Conservation (phyloP, 2,888 invertebrate genomes). For the Brachypalpus laphriformis region DNA sequence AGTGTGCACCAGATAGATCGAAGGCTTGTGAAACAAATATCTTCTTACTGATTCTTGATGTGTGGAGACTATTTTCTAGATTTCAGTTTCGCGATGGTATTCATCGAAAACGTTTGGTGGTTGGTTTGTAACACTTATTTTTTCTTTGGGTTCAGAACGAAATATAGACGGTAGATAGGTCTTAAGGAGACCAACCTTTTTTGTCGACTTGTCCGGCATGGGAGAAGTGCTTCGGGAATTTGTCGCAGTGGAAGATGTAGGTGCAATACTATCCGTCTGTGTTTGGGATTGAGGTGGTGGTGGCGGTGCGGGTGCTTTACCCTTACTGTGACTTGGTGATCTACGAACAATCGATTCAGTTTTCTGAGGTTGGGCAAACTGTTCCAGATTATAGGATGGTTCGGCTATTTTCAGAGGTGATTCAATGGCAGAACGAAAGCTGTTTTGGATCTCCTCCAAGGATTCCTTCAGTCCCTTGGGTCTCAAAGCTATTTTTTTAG, state of each 20-base stretch:
- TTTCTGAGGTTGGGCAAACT: conserved; percentile 1
- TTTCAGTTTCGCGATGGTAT: conserved; percentile 65
- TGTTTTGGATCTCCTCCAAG: conserved; percentile 78
- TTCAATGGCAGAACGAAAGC: conserved; percentile 77
- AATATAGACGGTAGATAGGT: conserved; percentile 75
- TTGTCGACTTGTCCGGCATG: conserved; percentile 55
- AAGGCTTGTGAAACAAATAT: conserved; percentile 36
- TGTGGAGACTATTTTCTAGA: conserved; percentile 24
- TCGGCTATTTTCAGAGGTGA: conserved; percentile 40
- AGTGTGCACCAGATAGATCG: background rate
- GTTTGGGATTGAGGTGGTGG: conserved; percentile 60
- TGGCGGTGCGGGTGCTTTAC: conserved; percentile 80
- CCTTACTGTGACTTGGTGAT: conserved; percentile 79
- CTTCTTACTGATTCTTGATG: conserved; percentile 59
- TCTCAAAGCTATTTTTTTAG: conserved; percentile 55
- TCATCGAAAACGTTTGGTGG: conserved; percentile 36
- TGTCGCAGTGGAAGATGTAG: conserved; percentile 58
- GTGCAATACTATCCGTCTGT: conserved; percentile 59
- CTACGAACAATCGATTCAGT: conserved; percentile 62
- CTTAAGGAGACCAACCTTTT: conserved; percentile 68
- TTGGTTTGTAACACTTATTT: background rate
- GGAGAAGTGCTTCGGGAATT: conserved; percentile 57
- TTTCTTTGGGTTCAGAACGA: conserved; percentile 75
- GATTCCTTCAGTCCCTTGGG: conserved; percentile 77
- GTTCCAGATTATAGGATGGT: conserved; percentile 4